Percentiles rank a stretch among this genome's conserved stretches.
Conservation (phyloP, 1,140 invertebrate genomes). For the Subanguina moxae region DNA sequence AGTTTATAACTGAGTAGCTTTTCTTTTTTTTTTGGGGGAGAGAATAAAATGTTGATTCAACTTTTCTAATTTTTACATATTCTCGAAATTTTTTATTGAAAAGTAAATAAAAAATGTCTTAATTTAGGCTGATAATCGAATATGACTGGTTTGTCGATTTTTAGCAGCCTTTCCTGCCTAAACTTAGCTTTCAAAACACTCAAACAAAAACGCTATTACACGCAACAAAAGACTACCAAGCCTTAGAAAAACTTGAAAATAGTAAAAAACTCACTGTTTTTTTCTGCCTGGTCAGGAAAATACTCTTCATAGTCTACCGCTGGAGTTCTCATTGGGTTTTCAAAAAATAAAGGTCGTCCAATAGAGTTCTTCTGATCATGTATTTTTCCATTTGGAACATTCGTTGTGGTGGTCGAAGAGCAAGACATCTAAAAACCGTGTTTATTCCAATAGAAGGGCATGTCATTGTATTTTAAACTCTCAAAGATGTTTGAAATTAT, state of each 20-base stretch:
- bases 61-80: too few species aligned
- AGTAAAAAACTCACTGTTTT: neutral
- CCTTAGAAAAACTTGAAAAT: constrained; percentile 27
- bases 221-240: constrained; percentile 25
- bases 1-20: too few species aligned
- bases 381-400: neutral
- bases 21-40: constrained; percentile 3
- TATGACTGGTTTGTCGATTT: too few species aligned
- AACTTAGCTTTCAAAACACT: neutral
- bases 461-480: too few species aligned
- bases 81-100: too few species aligned
- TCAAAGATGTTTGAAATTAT: too few species aligned
- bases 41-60: too few species aligned
- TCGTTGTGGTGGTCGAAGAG: neutral
- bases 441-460: neutral
- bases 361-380: neutral
- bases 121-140: too few species aligned
- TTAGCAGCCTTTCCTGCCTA: constrained; percentile 7
- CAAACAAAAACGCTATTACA: constrained; percentile 28
- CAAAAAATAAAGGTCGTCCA: constrained; percentile 23
- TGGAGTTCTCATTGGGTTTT: constrained; percentile 39
- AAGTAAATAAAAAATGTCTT: too few species aligned
- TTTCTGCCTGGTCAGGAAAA: neutral
- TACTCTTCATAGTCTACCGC: constrained; percentile 54
- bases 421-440: neutral